Conservation (phyloP, 2,888 invertebrate genomes). For the Cordylochernes scorpioides region DNA sequence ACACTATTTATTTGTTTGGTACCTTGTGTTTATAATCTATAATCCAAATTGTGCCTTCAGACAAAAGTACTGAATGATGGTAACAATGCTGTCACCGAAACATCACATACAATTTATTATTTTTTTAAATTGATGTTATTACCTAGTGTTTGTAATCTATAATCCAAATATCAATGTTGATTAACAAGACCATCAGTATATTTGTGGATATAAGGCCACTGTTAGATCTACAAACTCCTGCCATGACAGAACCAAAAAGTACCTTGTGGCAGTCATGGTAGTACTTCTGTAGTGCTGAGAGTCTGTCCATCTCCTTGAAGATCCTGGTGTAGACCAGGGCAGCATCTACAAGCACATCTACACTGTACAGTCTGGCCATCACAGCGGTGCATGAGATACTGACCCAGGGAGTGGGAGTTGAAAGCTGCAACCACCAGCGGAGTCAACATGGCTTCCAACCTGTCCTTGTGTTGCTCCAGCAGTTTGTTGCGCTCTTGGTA, state of each 20-base stretch:
- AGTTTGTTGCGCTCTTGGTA: constrained; percentile 30
- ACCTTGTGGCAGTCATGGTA: constrained; percentile 53
- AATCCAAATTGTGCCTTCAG: too few species aligned
- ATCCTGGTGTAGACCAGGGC: constrained; percentile 27
- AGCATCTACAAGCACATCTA: constrained; percentile 18
- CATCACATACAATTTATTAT: too few species aligned
- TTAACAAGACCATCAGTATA: too few species aligned
- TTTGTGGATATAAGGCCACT: too few species aligned
- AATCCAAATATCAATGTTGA: too few species aligned
- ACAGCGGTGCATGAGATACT: constrained; percentile 9
- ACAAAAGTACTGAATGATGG: not conserved
- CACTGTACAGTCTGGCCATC: not conserved
- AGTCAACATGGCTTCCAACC: constrained; percentile 59
- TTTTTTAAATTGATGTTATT: too few species aligned
- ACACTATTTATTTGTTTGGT: too few species aligned
- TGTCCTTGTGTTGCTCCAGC: constrained; percentile 64
- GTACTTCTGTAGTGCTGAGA: constrained; percentile 46
- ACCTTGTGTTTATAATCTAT: too few species aligned
- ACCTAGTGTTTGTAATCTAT: too few species aligned
- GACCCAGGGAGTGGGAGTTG: constrained; percentile 38
- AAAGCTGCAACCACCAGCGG: constrained; percentile 64
- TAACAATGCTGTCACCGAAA: too few species aligned
- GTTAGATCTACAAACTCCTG: too few species aligned
- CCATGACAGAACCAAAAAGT: not conserved
- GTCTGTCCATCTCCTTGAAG: constrained; percentile 40